A percentile compares a stretch with the other conserved stretches of the same genome.
Evolutionary conservation across 2,888 invertebrate genomes (phyloP).

Genomic region (Lochmaea crataegi): DNA sequence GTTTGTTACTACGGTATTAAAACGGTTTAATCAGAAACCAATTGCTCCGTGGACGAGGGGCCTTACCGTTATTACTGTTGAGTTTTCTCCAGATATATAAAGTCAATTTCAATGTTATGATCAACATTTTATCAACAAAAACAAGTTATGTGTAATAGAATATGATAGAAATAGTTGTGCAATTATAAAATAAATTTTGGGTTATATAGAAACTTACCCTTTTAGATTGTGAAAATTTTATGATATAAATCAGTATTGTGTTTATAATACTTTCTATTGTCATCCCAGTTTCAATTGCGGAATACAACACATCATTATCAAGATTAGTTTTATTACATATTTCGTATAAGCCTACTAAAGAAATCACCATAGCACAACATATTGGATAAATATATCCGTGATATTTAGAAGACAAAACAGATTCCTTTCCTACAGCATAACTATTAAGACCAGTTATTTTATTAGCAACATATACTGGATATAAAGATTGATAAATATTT

Average conservation of each 20-base stretch:
- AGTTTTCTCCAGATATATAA: too few species aligned
- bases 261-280: neutral
- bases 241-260: neutral
- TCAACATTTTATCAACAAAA: too few species aligned
- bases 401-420: neutral
- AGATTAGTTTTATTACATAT: neutral
- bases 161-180: too few species aligned
- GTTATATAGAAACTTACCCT: constrained; percentile 7
- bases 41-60: too few species aligned
- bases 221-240: constrained; percentile 11
- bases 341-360: neutral
- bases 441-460: neutral
- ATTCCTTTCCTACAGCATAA: neutral
- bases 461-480: neutral
- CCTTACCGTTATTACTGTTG: too few species aligned
- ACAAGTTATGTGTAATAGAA: too few species aligned
- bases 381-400: neutral
- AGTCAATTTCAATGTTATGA: too few species aligned
- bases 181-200: too few species aligned
- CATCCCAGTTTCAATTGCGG: neutral
- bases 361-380: neutral
- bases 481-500: neutral
- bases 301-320: neutral
- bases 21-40: too few species aligned
- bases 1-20: too few species aligned